These are phyloP conservation scores for Chloroclystis v-ata DNA, from an alignment of 2,888 invertebrate species.

Conservation along the genomic window DNA sequence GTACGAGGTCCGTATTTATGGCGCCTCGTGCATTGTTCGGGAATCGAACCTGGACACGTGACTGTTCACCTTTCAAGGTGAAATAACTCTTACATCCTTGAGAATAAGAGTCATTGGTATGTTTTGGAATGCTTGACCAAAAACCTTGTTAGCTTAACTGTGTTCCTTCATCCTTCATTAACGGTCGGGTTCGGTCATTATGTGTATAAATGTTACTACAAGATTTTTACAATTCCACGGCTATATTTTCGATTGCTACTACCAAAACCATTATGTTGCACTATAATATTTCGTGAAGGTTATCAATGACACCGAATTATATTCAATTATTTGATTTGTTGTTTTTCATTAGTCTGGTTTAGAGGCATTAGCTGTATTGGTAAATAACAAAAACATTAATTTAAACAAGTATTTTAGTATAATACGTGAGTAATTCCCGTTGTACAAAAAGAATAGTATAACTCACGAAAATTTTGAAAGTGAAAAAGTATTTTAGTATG, in stretches of 20 bases:
- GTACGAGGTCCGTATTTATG: conserved; percentile 74
- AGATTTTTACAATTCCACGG: conserved; percentile 20
- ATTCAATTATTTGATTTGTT: too few species aligned
- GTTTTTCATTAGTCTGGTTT: too few species aligned
- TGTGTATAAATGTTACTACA: conserved; percentile 26
- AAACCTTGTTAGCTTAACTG: conserved; percentile 72
- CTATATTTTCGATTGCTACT: conserved; percentile 6
- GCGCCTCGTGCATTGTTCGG: conserved; percentile 63
- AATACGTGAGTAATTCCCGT: too few species aligned
- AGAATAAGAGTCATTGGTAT: conserved; percentile 15
- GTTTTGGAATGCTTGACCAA: conserved; percentile 34
- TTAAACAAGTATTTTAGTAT: too few species aligned
- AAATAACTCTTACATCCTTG: conserved; percentile 22
- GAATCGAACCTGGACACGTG: conserved; percentile 38
- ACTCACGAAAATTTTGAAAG: too few species aligned
- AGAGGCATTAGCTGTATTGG: too few species aligned
- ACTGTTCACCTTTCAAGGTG: conserved; percentile 21
- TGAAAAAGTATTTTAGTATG: too few species aligned
- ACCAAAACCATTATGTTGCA: too few species aligned
- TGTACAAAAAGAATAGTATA: too few species aligned
- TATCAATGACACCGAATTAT: too few species aligned
- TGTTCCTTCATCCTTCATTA: conserved; percentile 67
- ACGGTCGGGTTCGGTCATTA: conserved; percentile 40
- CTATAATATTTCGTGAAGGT: too few species aligned
- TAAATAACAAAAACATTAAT: too few species aligned